Evolutionary conservation across 64 coral and sea anemone genomes (phyloP).

Genomic region (Montipora sp.): DNA sequence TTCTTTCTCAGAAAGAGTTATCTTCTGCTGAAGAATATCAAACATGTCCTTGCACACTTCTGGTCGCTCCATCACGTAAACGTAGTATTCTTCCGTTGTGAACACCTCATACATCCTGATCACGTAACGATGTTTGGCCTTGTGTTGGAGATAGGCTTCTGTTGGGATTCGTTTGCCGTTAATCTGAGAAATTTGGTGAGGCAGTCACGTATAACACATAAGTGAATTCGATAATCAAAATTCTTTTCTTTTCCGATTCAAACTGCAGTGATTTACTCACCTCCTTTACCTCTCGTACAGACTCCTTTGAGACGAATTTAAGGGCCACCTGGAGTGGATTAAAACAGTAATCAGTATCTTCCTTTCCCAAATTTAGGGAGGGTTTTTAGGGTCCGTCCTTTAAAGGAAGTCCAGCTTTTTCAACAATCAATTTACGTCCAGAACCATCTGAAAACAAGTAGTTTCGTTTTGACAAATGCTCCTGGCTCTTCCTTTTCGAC

Average conservation of each 20-base stretch:
- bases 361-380: neutral
- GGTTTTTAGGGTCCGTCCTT: neutral
- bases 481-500: no score
- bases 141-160: conserved; percentile 29
- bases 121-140: conserved; percentile 15
- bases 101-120: conserved; percentile 26
- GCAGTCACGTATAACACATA: no score
- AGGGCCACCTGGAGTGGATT: neutral
- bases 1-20: neutral
- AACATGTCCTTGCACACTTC: conserved; percentile 35
- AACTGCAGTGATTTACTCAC: neutral
- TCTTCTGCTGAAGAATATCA: conserved; percentile 14
- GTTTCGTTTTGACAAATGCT: no score
- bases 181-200: neutral
- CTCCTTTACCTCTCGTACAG: conserved; percentile 30
- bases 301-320: conserved; percentile 27
- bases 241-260: neutral
- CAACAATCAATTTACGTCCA: no score
- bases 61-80: conserved; percentile 39
- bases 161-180: conserved; percentile 16
- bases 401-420: neutral
- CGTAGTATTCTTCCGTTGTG: conserved; percentile 12
- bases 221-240: no score
- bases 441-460: no score
- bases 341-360: neutral